Evolutionary conservation across 2,888 invertebrate species (phyloP).

Genomic region (Cynaeus angustus): DNA sequence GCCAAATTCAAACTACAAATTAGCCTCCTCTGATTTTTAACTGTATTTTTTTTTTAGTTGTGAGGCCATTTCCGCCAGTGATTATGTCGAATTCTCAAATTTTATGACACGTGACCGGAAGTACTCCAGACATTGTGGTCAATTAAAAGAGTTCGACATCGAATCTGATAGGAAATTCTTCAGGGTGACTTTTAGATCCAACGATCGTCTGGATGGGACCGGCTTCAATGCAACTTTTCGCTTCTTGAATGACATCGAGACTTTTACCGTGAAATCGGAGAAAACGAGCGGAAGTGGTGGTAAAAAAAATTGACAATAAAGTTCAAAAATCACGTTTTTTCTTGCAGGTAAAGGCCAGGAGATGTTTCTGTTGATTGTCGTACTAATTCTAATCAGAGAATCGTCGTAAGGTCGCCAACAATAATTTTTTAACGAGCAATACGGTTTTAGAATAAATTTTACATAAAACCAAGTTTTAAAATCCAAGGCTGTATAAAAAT

Average conservation of each 20-base stretch:
- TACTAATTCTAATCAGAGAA: constrained; percentile 31
- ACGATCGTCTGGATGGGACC: constrained; percentile 93
- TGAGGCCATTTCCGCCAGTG: constrained; percentile 92
- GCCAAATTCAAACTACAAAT: background rate
- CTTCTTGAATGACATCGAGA: constrained; percentile 83
- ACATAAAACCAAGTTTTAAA: constrained; percentile 36
- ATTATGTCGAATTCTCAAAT: constrained; percentile 97
- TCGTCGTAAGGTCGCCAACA: constrained; percentile 36
- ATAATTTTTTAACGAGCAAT: constrained; percentile 44
- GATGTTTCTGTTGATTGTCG: constrained; percentile 33
- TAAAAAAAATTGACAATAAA: no score
- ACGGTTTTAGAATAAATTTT: constrained; percentile 40
- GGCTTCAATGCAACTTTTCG: constrained; percentile 95
- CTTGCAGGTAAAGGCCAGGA: background rate
- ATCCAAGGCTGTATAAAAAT: constrained; percentile 44
- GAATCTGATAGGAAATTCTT: constrained; percentile 95
- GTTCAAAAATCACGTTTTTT: background rate
- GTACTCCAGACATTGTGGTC: constrained; percentile 92
- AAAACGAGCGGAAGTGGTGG: constrained; percentile 34
- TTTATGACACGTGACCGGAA: constrained; percentile 92
- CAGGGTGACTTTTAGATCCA: constrained; percentile 94
- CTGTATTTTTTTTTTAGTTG: constrained; percentile 78
- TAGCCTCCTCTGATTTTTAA: no score
- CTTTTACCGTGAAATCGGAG: constrained; percentile 69
- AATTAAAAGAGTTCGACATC: constrained; percentile 85